A percentile compares a stretch with the other conserved stretches of the same genome.
These are phyloP conservation scores for Calameuta pallipes DNA, from an alignment of 2,888 invertebrate genomes.

Conservation along the genomic window DNA sequence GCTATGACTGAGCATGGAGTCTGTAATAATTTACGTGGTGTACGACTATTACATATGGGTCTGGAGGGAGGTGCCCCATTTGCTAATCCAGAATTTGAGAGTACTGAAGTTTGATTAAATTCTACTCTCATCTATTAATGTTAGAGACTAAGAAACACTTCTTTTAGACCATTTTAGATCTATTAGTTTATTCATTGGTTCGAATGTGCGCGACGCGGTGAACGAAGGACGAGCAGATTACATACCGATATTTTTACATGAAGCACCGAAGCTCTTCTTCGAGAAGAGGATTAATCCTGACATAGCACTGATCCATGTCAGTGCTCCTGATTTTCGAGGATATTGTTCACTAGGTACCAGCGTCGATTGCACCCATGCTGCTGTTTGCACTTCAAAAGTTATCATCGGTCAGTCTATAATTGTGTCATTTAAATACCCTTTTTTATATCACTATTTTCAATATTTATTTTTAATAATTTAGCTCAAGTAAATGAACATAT, in stretches of 20 bases:
- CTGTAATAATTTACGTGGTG: constrained; percentile 66
- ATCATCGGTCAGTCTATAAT: constrained; percentile 68
- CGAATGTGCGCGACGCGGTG: constrained; percentile 70
- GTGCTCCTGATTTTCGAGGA: constrained; percentile 73
- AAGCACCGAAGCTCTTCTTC: constrained; percentile 72
- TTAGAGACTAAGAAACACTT: background rate
- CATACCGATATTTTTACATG: constrained; percentile 73
- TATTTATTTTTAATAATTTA: constrained; percentile 14
- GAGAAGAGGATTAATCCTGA: constrained; percentile 70
- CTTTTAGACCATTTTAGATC: constrained; percentile 70
- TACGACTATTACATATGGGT: constrained; percentile 72
- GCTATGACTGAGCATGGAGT: constrained; percentile 71
- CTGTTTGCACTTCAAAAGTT: constrained; percentile 70
- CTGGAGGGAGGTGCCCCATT: constrained; percentile 72
- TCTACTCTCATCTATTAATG: background rate
- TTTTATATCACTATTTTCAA: background rate
- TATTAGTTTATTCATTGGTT: constrained; percentile 72
- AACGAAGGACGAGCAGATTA: constrained; percentile 71
- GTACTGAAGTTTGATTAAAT: constrained; percentile 48
- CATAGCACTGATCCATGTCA: constrained; percentile 69
- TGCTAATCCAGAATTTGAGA: constrained; percentile 69
- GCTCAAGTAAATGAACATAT: constrained; percentile 72
- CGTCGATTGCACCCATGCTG: constrained; percentile 72
- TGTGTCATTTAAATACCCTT: background rate
- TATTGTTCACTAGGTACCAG: constrained; percentile 74